phyloP scores from a whole-genome alignment of 1,140 invertebrate species.

The Cepaea nemoralis region DNA sequence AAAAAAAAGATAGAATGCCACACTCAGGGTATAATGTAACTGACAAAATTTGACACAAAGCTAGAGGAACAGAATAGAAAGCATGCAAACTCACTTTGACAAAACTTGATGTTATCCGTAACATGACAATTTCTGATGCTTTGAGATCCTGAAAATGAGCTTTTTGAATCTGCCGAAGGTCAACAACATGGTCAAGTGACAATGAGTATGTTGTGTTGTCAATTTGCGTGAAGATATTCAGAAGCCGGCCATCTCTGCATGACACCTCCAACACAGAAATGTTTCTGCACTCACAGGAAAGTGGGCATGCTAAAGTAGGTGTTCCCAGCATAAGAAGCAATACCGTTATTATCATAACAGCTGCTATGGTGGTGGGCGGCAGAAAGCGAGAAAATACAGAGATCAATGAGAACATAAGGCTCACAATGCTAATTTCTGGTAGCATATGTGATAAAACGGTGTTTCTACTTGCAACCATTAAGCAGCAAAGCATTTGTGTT shows the following conservation, averaged over 20 bases:
- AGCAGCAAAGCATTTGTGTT: too few species aligned
- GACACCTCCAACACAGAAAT: background rate
- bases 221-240: slow-evolving; percentile 3
- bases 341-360: background rate
- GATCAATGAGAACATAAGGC: background rate
- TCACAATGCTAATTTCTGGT: background rate
- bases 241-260: slow-evolving; percentile 8
- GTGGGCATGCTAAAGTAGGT: background rate
- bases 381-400: background rate
- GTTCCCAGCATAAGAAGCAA: background rate
- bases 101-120: slow-evolving; percentile 8
- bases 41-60: background rate
- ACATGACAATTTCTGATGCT: background rate
- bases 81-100: background rate
- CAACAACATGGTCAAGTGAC: slow-evolving; percentile 6
- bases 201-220: background rate
- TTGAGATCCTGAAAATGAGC: background rate
- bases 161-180: background rate
- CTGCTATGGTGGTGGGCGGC: background rate
- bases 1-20: too few species aligned
- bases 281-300: background rate
- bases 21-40: too few species aligned
- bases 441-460: background rate
- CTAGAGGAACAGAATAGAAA: background rate
- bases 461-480: background rate